A percentile compares a stretch with the other conserved stretches of the same genome.
Evolutionary conservation across 2,113 vertebrate species (phyloP).

Genomic region (Nanger granti): DNA sequence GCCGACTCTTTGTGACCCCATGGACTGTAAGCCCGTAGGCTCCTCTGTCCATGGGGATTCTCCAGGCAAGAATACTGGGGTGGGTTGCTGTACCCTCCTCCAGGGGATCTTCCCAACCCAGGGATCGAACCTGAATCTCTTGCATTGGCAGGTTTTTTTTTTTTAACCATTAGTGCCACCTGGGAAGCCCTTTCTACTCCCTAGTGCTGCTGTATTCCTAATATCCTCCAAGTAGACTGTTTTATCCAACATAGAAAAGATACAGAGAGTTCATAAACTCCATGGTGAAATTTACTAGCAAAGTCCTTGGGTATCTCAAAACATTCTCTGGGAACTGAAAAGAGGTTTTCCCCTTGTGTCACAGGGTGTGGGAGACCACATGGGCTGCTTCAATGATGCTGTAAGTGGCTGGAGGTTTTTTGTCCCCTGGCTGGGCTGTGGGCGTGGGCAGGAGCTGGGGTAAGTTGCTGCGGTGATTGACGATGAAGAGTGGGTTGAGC

Average conservation of each 20-base stretch:
- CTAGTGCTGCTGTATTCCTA: background rate
- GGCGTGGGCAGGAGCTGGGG: background rate
- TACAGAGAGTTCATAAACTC: background rate
- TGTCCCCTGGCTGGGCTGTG: background rate
- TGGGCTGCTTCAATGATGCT: constrained; percentile 66
- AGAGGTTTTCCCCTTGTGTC: background rate
- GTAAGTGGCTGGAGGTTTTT: background rate
- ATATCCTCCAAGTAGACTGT: background rate
- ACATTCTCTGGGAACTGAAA: background rate
- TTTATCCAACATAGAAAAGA: background rate
- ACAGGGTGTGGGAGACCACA: constrained; percentile 63
- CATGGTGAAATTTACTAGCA: constrained; percentile 39
- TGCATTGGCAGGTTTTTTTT: background rate
- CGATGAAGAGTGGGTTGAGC: constrained; percentile 68
- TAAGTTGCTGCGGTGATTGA: constrained; percentile 56
- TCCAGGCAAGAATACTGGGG: background rate
- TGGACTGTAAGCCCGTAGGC: background rate
- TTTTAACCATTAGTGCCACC: background rate
- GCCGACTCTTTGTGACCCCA: background rate
- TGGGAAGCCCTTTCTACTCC: background rate
- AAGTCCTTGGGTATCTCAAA: background rate
- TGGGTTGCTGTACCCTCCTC: background rate
- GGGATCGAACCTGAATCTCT: background rate
- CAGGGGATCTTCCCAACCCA: background rate
- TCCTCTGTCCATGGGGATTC: background rate